These are phyloP conservation scores for Spea hammondii DNA, from an alignment of 2,797 vertebrate genomes.

Conservation along the genomic window DNA sequence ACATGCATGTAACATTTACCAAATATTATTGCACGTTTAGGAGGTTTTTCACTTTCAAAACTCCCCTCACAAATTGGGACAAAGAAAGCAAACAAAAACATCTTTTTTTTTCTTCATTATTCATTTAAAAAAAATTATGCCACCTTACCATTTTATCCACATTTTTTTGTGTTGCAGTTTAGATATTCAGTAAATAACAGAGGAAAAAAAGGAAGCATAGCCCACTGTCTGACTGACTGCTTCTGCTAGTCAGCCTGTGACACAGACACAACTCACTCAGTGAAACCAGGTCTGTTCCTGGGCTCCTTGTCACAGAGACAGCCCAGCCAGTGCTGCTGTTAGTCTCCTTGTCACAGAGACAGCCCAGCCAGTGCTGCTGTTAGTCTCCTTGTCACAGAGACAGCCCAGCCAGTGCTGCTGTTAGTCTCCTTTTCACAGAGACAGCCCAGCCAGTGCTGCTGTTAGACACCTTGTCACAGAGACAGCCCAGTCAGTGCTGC, in stretches of 20 bases:
- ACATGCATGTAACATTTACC: too few species aligned
- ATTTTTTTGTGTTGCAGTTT: constrained; percentile 38
- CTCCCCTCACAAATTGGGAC: too few species aligned
- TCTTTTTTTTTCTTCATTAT: too few species aligned
- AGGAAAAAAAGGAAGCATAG: constrained; percentile 30
- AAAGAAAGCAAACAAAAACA: too few species aligned
- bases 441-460: not conserved
- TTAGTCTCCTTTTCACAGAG: constrained; percentile 34
- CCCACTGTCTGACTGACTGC: constrained; percentile 49
- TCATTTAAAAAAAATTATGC: not conserved
- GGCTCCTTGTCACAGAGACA: constrained; percentile 31
- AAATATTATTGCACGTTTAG: too few species aligned
- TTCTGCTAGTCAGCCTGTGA: constrained; percentile 25
- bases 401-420: constrained; percentile 25
- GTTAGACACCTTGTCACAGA: constrained; percentile 43
- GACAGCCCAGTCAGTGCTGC: constrained; percentile 38
- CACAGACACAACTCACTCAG: not conserved
- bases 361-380: constrained; percentile 16
- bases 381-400: constrained; percentile 16
- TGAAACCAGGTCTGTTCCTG: constrained; percentile 19
- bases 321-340: constrained; percentile 19
- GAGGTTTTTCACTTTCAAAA: too few species aligned
- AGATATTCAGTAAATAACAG: constrained; percentile 47
- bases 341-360: constrained; percentile 23
- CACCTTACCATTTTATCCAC: constrained; percentile 22